Conservation (phyloP, 2,888 invertebrate genomes). For the Troides aeacus region DNA sequence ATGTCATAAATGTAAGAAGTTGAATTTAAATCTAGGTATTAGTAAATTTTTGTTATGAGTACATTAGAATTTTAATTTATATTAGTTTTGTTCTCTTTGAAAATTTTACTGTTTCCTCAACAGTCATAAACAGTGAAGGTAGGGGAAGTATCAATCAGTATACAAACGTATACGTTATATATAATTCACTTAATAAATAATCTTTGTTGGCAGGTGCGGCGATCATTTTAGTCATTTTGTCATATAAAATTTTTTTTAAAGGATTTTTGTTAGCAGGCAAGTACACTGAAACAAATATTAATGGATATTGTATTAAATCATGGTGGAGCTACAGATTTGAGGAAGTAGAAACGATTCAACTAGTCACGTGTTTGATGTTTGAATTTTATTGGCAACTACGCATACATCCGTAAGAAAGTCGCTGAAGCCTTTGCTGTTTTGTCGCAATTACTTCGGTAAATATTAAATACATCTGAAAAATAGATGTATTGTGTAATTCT, state of each 20-base stretch:
- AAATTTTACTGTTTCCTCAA: too few relatives aligned
- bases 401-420: too few relatives aligned
- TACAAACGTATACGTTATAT: background rate
- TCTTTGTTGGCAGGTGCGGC: constrained; percentile 10
- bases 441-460: too few relatives aligned
- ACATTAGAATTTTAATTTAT: too few relatives aligned
- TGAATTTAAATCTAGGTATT: too few relatives aligned
- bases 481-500: too few relatives aligned
- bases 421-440: too few relatives aligned
- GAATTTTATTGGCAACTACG: background rate
- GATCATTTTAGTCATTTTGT: constrained; percentile 1
- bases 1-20: too few relatives aligned
- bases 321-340: background rate
- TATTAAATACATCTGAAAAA: too few relatives aligned
- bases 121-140: too few relatives aligned
- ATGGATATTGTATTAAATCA: background rate
- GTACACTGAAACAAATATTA: background rate
- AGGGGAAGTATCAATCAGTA: background rate
- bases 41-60: too few relatives aligned
- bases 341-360: background rate
- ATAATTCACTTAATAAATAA: background rate
- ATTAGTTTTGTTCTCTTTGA: too few relatives aligned
- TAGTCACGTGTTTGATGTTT: background rate
- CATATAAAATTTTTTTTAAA: background rate
- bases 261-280: background rate